A percentile compares a stretch with the other conserved stretches of the same genome.
Evolutionary conservation across 2,113 vertebrate genomes (phyloP).

Genomic region (Tenrec ecaudatus): DNA sequence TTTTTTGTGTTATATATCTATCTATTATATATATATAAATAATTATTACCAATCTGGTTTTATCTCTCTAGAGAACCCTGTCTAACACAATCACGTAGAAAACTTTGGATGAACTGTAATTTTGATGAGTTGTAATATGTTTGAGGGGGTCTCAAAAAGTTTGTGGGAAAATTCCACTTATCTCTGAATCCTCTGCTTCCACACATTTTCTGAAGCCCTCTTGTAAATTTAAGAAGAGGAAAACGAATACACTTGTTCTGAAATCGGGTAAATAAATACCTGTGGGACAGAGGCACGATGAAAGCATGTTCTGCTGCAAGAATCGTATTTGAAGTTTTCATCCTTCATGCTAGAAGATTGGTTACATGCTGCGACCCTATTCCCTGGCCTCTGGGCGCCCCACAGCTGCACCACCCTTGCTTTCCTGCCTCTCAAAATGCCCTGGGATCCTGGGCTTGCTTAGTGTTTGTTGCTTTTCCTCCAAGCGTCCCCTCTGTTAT

Average conservation of each 20-base stretch:
- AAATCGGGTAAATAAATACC: constrained; percentile 3
- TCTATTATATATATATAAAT: too few species aligned
- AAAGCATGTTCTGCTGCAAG: neutral
- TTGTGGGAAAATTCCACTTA: too few species aligned
- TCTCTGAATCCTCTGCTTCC: too few species aligned
- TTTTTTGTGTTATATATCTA: too few species aligned
- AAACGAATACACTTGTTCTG: neutral
- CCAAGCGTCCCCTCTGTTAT: neutral
- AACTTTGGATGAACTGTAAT: constrained; percentile 20
- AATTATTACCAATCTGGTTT: too few species aligned
- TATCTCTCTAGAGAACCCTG: too few species aligned
- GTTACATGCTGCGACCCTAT: neutral
- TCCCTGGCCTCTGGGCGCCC: neutral
- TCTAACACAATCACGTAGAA: too few species aligned
- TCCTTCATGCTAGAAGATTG: neutral
- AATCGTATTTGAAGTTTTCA: neutral
- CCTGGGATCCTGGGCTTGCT: neutral
- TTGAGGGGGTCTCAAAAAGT: too few species aligned
- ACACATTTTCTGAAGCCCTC: too few species aligned
- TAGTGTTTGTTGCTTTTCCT: neutral
- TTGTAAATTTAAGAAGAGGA: neutral
- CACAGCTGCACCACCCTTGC: neutral
- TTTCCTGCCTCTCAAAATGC: neutral
- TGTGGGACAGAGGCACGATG: neutral
- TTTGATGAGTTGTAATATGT: neutral